phyloP scores from a whole-genome alignment of 1,140 invertebrate genomes.

The Saxidomus purpurata region DNA sequence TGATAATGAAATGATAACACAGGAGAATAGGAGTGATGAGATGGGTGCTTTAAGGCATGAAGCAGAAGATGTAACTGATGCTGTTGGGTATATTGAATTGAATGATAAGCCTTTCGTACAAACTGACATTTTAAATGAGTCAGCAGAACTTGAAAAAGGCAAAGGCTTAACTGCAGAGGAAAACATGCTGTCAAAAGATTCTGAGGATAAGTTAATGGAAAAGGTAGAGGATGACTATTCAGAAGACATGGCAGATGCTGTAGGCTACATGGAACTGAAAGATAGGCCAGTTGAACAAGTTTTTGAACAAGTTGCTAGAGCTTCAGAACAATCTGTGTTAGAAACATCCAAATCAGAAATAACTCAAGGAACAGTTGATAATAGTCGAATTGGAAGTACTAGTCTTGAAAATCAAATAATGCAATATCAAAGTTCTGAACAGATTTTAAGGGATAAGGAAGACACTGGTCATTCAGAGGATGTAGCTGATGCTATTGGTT shows the following conservation, averaged over 20 bases:
- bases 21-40: background rate
- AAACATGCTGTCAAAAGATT: background rate
- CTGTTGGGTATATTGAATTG: conserved; percentile 48
- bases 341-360: background rate
- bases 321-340: background rate
- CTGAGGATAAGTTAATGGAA: background rate
- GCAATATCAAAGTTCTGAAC: background rate
- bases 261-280: conserved; percentile 35
- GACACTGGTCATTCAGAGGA: background rate
- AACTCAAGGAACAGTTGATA: background rate
- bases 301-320: background rate
- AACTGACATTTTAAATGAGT: background rate
- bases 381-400: background rate
- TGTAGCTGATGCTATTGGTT: conserved; percentile 48
- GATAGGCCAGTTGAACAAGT: conserved; percentile 4
- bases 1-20: background rate
- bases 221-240: background rate
- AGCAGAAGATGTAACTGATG: conserved; percentile 43
- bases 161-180: background rate
- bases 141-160: background rate
- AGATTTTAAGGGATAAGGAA: background rate
- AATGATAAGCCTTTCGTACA: conserved; percentile 37
- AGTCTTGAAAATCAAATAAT: background rate
- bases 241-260: conserved; percentile 39
- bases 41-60: background rate